Evolutionary conservation across 2,113 vertebrate genomes (phyloP).

Genomic region (Antennarius striatus): DNA sequence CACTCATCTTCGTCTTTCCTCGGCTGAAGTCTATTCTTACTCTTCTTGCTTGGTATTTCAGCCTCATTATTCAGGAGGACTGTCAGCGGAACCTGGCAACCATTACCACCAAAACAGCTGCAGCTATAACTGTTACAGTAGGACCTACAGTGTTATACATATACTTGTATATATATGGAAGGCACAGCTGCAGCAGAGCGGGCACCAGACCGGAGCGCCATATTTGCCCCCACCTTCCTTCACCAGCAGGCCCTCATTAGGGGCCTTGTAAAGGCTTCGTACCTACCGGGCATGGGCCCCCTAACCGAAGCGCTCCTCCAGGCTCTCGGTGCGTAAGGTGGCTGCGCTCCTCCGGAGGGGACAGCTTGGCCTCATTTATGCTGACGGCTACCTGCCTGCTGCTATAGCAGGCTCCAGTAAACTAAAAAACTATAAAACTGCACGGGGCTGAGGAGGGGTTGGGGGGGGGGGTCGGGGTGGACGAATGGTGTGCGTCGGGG

Average conservation of each 20-base stretch:
- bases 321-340: conserved; percentile 79
- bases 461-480: conserved; percentile 12
- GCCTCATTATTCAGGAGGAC: conserved; percentile 30
- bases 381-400: conserved; percentile 69
- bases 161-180: conserved; percentile 56
- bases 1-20: conserved; percentile 18
- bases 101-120: conserved; percentile 71
- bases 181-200: conserved; percentile 54
- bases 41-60: conserved; percentile 17
- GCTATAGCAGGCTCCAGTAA: conserved; percentile 62
- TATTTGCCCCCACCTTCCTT: conserved; percentile 58
- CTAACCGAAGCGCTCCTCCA: conserved; percentile 53
- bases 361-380: conserved; percentile 76
- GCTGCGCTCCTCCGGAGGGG: conserved; percentile 72
- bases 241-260: conserved; percentile 79
- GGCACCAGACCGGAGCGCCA: conserved; percentile 59
- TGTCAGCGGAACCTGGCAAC: conserved; percentile 66
- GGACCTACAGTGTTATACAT: conserved; percentile 44
- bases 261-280: conserved; percentile 74
- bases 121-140: conserved; percentile 67
- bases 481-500: conserved; percentile 54
- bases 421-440: conserved; percentile 63
- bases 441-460: conserved; percentile 38
- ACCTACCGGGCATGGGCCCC: conserved; percentile 73
- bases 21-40: conserved; percentile 28